A percentile compares a stretch with the other conserved stretches of the same genome.
Conservation (phyloP, 2,797 vertebrate genomes). For the Australoheros facetus region DNA sequence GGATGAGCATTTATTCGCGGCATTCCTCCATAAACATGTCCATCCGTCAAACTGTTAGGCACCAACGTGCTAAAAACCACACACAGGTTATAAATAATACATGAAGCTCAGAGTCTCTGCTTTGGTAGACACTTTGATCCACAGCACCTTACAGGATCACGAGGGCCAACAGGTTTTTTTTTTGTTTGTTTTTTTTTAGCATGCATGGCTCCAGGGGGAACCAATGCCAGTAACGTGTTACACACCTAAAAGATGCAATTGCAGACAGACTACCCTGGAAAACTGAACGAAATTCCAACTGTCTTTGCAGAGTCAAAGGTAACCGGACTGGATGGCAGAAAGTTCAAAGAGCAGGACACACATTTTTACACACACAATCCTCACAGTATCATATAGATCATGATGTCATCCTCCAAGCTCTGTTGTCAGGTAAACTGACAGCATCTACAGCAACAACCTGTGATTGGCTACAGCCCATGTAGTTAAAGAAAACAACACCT, state of each 20-base stretch:
- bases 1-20: neutral
- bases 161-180: neutral
- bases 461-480: neutral
- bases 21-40: neutral
- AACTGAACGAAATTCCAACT: slow-evolving; percentile 35
- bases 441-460: neutral
- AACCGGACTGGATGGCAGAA: neutral
- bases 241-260: neutral
- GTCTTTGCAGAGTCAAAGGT: slow-evolving; percentile 25
- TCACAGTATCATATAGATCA: slow-evolving; percentile 1
- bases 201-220: slow-evolving; percentile 4
- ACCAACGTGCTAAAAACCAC: slow-evolving; percentile 2
- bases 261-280: slow-evolving; percentile 17
- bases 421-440: slow-evolving; percentile 13
- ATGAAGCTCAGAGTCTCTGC: neutral
- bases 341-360: slow-evolving; percentile 12
- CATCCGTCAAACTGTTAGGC: slow-evolving; percentile 20
- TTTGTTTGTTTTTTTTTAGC: slow-evolving; percentile 6
- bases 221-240: slow-evolving; percentile 9
- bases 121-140: slow-evolving; percentile 17
- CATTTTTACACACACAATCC: slow-evolving; percentile 1
- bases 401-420: slow-evolving; percentile 24
- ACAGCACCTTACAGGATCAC: neutral
- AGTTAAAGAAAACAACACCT: neutral
- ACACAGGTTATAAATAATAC: slow-evolving; percentile 17